Percentiles rank a stretch among this genome's conserved stretches.
Evolutionary conservation across 1,140 invertebrate genomes (phyloP).

Genomic region (Calephelis nemesis): DNA sequence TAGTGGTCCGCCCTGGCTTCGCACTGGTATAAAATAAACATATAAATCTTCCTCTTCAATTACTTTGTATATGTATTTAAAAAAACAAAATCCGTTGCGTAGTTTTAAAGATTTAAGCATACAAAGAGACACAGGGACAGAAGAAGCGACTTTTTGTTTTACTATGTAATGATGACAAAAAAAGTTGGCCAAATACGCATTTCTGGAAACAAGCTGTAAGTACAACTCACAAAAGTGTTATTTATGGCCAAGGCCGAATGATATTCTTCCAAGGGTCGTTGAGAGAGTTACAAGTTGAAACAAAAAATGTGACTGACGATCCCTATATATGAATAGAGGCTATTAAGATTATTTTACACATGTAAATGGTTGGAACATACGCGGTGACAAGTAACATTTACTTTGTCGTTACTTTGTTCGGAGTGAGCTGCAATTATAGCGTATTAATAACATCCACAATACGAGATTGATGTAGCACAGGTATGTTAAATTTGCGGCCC

Average conservation of each 20-base stretch:
- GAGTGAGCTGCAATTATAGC: background rate
- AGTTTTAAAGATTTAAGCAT: too few relatives aligned
- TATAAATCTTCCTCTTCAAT: too few relatives aligned
- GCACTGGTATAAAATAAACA: too few relatives aligned
- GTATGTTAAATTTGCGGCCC: too few relatives aligned
- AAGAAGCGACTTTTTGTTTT: too few relatives aligned
- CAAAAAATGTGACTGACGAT: constrained; percentile 1
- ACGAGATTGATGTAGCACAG: background rate
- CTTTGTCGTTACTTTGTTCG: background rate
- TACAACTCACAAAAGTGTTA: background rate
- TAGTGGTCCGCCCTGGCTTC: too few relatives aligned
- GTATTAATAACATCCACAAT: constrained; percentile 1
- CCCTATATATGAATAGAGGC: background rate
- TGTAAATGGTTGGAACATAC: background rate
- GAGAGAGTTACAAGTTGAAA: background rate
- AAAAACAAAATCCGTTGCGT: too few relatives aligned
- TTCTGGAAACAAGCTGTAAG: too few relatives aligned
- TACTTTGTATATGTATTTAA: too few relatives aligned
- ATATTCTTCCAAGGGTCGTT: constrained; percentile 1
- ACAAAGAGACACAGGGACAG: too few relatives aligned
- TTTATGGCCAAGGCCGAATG: background rate
- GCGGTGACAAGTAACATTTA: constrained; percentile 16
- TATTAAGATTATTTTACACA: constrained; percentile 16
- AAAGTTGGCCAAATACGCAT: too few relatives aligned
- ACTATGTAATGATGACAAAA: too few relatives aligned